Evolutionary conservation across 1,140 invertebrate species (phyloP).

Genomic region (Nebria ingens): DNA sequence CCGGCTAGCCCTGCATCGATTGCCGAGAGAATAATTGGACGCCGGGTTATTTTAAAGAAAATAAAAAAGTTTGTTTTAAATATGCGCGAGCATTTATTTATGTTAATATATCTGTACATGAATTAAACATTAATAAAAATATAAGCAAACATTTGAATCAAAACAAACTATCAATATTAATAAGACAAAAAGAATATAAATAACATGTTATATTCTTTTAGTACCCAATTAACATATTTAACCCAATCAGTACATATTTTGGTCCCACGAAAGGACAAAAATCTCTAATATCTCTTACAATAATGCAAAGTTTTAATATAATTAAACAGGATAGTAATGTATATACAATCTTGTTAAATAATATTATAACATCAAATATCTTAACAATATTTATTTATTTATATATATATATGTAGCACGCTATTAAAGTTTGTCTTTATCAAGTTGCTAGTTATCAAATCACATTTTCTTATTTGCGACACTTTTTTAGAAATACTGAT

Average conservation of each 20-base stretch:
- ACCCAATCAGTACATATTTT: constrained; percentile 3
- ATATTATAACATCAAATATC: constrained; percentile 7
- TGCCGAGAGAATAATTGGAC: too few relatives aligned
- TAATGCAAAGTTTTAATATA: neutral
- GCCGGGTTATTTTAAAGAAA: too few relatives aligned
- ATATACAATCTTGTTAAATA: neutral
- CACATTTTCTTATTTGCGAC: neutral
- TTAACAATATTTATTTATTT: constrained; percentile 2
- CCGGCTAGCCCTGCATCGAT: too few relatives aligned
- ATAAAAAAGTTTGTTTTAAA: too few relatives aligned
- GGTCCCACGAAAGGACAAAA: constrained; percentile 2
- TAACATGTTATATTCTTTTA: neutral
- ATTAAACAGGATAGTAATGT: neutral
- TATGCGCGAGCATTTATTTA: constrained; percentile 1
- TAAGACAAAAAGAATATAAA: neutral
- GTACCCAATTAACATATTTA: neutral
- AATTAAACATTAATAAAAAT: constrained; percentile 6
- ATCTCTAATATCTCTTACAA: neutral
- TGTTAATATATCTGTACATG: constrained; percentile 1
- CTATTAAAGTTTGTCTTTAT: neutral
- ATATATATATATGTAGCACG: neutral
- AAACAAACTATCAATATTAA: neutral
- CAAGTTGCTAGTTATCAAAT: neutral
- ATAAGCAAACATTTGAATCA: neutral
- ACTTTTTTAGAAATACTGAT: neutral